Base-by-base conservation (phyloP, 1,140 invertebrate genomes). In the Mizuhopecten yessoensis region DNA sequence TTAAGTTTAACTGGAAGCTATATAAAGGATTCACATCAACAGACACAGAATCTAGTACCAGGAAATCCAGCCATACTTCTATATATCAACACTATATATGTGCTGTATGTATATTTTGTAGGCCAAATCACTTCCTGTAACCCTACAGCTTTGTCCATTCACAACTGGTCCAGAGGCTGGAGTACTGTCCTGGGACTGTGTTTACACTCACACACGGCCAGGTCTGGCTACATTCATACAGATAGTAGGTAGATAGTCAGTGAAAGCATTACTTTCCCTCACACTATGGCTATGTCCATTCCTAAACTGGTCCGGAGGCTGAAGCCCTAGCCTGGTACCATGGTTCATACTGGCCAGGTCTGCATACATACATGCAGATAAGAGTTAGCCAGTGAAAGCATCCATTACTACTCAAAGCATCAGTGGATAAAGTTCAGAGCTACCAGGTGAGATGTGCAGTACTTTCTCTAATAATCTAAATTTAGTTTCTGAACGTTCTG, bases 401-500 rank as follows among this genome's bases (percentile, higher is more conserved):
- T 45, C 42, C 42, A 45, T 75, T 29, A 1, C 57, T 75, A 75
- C 57, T 7, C 57, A 9, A 75, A 75, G 11, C 57, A 45, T 45
- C 36, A 39, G n/a, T 39, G 36, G 36, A 39, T 39, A 39, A 5
- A 13, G 9, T 17, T 13, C n/a, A 29, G 23, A n/a, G 1, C 23
- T 75, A 75, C 57, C 57, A 75, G 57, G 57, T 75, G 57, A 75
- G 57, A 75, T 29, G 23, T 29, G 23, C 57, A 75, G 9, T 75
- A 75, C 57, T 29, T 75, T 3, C 57, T 75, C 57, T 75, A 23
- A 57, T 57, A 57, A 57, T 57, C 57, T 75, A 75, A 75, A 75
- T 75, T 75, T 75, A 7, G 57, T 9, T 75, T 75, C 23, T 75
- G 23, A 75, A 29, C n/a, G 23, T 29, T 75, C n/a, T 75, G 57